Base-by-base conservation (phyloP, 1,140 invertebrate species). In the Metaphire vulgaris region DNA sequence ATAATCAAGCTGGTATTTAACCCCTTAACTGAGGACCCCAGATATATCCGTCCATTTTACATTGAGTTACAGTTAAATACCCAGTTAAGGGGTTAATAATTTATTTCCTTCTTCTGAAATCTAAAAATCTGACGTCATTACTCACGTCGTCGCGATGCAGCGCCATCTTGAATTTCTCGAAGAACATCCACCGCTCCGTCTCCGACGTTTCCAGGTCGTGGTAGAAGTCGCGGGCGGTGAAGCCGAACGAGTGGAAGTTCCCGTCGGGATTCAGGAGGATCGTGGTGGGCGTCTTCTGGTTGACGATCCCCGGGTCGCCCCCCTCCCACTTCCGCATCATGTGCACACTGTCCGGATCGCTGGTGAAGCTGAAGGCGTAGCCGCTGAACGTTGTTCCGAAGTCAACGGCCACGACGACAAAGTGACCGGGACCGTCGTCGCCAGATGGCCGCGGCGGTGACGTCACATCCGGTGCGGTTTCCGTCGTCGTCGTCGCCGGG, bases 251-350 rank as follows among this genome's bases (percentile, higher is more conserved):
- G 80, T 90, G 89, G 77, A 90, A 90, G 33, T 86, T 80, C 32
- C 85, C 86, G 21, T 88, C 85, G 0, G 89, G 89, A 21, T 85
- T 88, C 26, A 90, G 81, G 0, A 90, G 82, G 1, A 90, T 81
- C 28, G 85, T 87, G 1, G 90, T 90, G 0, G 89, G 89, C 0
- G 88, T 89, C 83, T 90, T 90, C 78, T 90, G 88, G 79, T 89
- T 89, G 74, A 87, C 85, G 12, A 90, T 82, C 12, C n/a, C n/a
- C n/a, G n/a, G n/a, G n/a, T n/a, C n/a, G n/a, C n/a, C n/a, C n/a
- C n/a, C n/a, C n/a, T n/a, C 89, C 85, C 88, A 89, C 81, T 89
- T 89, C 65, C 89, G 85, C 90, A 90, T 90, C 84, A 90, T 88
- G 79, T 89, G 88, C 66, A 90, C 87, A 68, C 87, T 86, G 26